These are phyloP conservation scores for Entomyzon cyanotis DNA, from an alignment of 2,113 vertebrate genomes.

Conservation along the genomic window DNA sequence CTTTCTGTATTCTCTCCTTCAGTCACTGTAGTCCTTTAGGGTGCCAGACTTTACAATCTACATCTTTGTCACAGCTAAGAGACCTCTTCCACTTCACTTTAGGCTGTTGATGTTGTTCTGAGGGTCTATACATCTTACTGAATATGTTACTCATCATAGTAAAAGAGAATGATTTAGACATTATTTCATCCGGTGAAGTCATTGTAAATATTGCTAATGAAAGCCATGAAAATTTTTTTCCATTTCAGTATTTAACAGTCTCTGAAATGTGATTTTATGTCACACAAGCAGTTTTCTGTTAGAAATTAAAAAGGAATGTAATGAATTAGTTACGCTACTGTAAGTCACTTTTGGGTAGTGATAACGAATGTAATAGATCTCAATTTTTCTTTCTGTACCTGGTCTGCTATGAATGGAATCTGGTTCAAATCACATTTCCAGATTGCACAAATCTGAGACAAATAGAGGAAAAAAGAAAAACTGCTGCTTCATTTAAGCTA, in stretches of 20 bases:
- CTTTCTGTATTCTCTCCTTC: neutral
- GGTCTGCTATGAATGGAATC: neutral
- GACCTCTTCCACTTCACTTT: neutral
- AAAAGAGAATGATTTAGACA: neutral
- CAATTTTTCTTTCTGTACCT: neutral
- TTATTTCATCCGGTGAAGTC: neutral
- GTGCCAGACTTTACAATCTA: neutral
- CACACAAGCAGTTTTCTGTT: neutral
- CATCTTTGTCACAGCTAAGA: neutral
- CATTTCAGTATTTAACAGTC: neutral
- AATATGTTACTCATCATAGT: neutral
- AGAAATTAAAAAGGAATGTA: neutral
- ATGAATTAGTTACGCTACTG: neutral
- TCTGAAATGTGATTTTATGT: neutral
- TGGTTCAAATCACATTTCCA: neutral
- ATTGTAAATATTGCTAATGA: neutral
- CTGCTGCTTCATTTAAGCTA: neutral
- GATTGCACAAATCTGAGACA: neutral
- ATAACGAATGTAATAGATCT: neutral
- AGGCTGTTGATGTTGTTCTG: neutral
- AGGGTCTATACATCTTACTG: rapidly evolving
- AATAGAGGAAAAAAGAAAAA: neutral
- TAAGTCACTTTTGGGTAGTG: neutral
- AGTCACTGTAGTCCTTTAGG: neutral
- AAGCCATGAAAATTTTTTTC: neutral